Evolutionary conservation across 2,113 vertebrate species (phyloP), one percentile per base, ranked within the genome.

Genomic region (Crotalus tigris): DNA sequence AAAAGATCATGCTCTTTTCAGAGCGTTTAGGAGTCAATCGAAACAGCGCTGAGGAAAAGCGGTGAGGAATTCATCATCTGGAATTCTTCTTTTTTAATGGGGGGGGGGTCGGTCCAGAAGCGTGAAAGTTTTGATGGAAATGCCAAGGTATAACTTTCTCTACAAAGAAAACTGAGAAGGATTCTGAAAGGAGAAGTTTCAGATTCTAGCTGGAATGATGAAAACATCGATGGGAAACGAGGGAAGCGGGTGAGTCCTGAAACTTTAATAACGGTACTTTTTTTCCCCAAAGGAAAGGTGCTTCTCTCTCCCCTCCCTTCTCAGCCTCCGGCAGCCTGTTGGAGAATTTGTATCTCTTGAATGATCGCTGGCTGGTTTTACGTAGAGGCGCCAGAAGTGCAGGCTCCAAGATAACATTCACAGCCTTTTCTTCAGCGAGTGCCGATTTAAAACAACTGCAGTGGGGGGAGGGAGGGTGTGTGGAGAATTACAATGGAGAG

Each of bases 201-300:
- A 90, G 3, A 92, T 94, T 92, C 96, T 94, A 91, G 91, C 94
- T 94, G 95, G 94, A 94, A 97, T 95, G 95, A 98, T 98, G 97
- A 98, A 97, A 96, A 98, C 97, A 96, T 95, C 96, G 93, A 97
- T 94, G 39, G 94, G 91, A 91, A 95, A 95, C 75, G 87, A 94
- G 90, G 96, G 95, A 96, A 95, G 93, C 92, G 95, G 96, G 98
- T 98, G 97, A 98, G 98, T 97, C 88, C 90, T 59, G 54, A 95
- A 96, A 92, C 64, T 95, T 96, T 88, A 61, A 88, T 90, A 81
- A 91, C 87, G 93, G 19, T 90, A 91, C 11, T 95, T 92, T 95
- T 94, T 92, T 95, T 90, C 90, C 39, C 39, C 87, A 91, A 91
- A 95, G 59, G 59, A 44, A 92, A 92, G 57, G 29, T 2, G 10